Percentiles rank a stretch among this genome's conserved stretches.
Evolutionary conservation across 2,797 vertebrate species (phyloP).

Genomic region (Calcarius lapponicus): DNA sequence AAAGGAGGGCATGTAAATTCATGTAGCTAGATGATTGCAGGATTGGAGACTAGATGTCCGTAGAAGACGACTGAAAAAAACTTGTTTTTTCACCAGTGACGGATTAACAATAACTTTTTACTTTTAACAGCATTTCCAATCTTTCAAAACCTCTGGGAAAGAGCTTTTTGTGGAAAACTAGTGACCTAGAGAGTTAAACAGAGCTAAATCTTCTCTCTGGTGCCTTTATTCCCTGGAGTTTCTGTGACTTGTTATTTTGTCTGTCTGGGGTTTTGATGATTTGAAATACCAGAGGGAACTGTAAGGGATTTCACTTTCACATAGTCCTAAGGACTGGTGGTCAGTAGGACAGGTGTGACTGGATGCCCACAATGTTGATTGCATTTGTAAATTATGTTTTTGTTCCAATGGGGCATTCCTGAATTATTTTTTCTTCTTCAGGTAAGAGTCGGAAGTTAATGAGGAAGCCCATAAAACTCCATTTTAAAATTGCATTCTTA

Average conservation of each 20-base stretch:
- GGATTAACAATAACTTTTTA: background rate
- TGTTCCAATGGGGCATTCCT: background rate
- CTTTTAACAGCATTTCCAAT: background rate
- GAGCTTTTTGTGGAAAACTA: background rate
- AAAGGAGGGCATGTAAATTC: slow-evolving; percentile 31
- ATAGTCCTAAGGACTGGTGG: background rate
- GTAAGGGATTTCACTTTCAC: background rate
- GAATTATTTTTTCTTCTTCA: background rate
- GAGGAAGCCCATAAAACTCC: slow-evolving; percentile 35
- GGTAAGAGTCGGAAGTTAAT: background rate
- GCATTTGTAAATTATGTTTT: background rate
- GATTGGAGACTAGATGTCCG: slow-evolving; percentile 15
- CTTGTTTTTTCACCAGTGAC: background rate
- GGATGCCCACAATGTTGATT: background rate
- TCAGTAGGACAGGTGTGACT: background rate
- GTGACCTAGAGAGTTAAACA: background rate
- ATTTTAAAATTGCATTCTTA: slow-evolving; percentile 52
- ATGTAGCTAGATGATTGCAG: background rate
- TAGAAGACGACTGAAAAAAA: background rate
- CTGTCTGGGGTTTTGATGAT: background rate
- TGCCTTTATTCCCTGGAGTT: background rate
- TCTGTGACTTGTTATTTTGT: background rate
- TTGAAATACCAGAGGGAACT: background rate
- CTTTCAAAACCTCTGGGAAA: background rate
- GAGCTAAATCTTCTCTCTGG: background rate